Conservation (phyloP, 2,113 vertebrate species). For the Pagrus major region DNA sequence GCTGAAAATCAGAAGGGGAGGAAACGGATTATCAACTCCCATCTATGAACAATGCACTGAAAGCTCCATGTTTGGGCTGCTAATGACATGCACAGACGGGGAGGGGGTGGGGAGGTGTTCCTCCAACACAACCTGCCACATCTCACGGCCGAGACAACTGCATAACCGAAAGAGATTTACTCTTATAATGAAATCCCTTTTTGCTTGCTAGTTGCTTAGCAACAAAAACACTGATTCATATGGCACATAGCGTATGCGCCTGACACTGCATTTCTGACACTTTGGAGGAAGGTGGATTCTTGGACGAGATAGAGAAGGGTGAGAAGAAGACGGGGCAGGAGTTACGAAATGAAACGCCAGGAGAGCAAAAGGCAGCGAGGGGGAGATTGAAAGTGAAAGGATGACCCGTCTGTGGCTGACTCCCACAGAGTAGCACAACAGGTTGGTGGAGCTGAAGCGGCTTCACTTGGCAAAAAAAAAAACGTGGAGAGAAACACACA, state of each 20-base stretch:
- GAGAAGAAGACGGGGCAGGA: slow-evolving; percentile 36
- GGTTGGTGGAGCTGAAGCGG: slow-evolving; percentile 64
- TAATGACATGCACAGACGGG: slow-evolving; percentile 71
- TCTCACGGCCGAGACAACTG: slow-evolving; percentile 75
- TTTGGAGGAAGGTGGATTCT: slow-evolving; percentile 56
- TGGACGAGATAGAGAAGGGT: slow-evolving; percentile 35
- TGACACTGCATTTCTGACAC: slow-evolving; percentile 79
- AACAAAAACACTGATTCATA: slow-evolving; percentile 80
- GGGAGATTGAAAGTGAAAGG: slow-evolving; percentile 54
- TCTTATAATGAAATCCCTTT: slow-evolving; percentile 78
- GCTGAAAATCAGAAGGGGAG: slow-evolving; percentile 45
- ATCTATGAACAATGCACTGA: slow-evolving; percentile 61
- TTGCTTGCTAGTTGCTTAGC: slow-evolving; percentile 84
- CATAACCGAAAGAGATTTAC: slow-evolving; percentile 75
- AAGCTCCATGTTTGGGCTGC: slow-evolving; percentile 59
- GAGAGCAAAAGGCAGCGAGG: slow-evolving; percentile 39
- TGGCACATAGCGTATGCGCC: slow-evolving; percentile 69
- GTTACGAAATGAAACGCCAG: slow-evolving; percentile 40
- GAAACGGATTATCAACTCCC: slow-evolving; percentile 66
- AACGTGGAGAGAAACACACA: slow-evolving; percentile 23
- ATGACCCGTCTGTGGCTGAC: slow-evolving; percentile 55
- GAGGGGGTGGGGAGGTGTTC: slow-evolving; percentile 59
- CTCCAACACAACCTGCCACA: slow-evolving; percentile 70
- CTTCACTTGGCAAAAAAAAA: slow-evolving; percentile 50
- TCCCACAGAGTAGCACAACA: slow-evolving; percentile 72